A percentile compares a stretch with the other conserved stretches of the same genome.
phyloP scores from a whole-genome alignment of 2,113 vertebrate genomes.

The Mesocricetus auratus region DNA sequence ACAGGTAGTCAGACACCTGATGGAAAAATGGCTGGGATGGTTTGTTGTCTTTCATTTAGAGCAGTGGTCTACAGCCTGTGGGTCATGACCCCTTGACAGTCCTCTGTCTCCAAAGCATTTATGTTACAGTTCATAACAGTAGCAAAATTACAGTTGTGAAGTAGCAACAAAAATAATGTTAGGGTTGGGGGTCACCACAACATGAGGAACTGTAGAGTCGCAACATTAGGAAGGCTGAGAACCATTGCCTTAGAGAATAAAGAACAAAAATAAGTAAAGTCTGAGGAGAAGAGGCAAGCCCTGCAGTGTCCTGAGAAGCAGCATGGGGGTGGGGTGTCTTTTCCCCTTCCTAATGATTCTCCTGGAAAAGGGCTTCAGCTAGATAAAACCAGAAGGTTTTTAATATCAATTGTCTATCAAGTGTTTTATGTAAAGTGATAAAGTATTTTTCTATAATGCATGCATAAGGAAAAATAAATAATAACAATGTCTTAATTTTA shows the following conservation, averaged over 20 bases:
- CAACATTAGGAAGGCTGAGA: background rate
- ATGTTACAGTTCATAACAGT: background rate
- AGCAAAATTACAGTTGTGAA: background rate
- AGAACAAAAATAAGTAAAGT: background rate
- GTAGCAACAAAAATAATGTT: background rate
- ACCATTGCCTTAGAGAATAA: background rate
- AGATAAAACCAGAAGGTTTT: background rate
- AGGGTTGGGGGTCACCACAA: background rate
- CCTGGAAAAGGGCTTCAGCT: background rate
- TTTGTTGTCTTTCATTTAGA: background rate
- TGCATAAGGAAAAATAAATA: background rate
- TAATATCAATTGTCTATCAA: background rate
- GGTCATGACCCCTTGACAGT: background rate
- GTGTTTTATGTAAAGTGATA: background rate
- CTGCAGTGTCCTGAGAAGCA: background rate
- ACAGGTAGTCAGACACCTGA: background rate
- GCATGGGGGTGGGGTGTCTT: background rate
- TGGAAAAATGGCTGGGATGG: background rate
- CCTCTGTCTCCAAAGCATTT: background rate
- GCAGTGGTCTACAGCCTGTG: background rate
- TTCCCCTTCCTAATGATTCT: background rate
- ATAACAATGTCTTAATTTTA: background rate
- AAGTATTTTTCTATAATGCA: background rate
- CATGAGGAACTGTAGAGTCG: background rate
- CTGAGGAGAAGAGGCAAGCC: background rate